Conservation (phyloP, 2,113 vertebrate genomes). For the Panurus biarmicus region DNA sequence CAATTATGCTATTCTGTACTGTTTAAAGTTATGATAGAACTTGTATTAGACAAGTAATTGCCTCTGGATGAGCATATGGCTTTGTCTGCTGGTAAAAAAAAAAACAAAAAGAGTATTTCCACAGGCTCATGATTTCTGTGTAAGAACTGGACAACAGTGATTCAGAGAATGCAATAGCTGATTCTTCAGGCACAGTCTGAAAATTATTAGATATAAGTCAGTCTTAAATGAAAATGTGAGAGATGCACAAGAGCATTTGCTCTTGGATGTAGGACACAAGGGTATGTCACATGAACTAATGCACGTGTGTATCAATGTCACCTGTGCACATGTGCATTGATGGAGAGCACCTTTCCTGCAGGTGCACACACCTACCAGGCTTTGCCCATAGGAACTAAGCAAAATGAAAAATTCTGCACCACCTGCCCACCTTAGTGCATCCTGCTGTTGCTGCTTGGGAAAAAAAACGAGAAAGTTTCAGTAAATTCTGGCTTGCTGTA, state of each 20-base stretch:
- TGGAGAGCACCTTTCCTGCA: neutral
- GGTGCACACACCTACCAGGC: neutral
- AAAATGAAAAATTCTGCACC: neutral
- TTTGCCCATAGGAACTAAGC: neutral
- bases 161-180: neutral
- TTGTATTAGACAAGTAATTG: constrained; percentile 35
- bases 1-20: constrained; percentile 1
- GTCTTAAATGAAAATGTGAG: neutral
- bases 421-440: neutral
- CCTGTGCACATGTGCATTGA: neutral
- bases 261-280: neutral
- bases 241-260: neutral
- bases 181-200: neutral
- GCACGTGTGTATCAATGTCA: neutral
- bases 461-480: neutral
- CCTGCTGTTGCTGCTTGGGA: neutral
- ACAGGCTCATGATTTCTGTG: constrained; percentile 6
- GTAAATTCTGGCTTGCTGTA: neutral
- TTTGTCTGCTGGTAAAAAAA: neutral
- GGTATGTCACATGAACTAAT: neutral
- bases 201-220: neutral
- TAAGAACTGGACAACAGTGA: neutral
- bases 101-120: neutral
- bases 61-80: constrained; percentile 6
- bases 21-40: constrained; percentile 24